Evolutionary conservation across 2,797 vertebrate genomes (phyloP), one percentile per base, ranked within the genome.

Genomic region (Fistularia commersonii): DNA sequence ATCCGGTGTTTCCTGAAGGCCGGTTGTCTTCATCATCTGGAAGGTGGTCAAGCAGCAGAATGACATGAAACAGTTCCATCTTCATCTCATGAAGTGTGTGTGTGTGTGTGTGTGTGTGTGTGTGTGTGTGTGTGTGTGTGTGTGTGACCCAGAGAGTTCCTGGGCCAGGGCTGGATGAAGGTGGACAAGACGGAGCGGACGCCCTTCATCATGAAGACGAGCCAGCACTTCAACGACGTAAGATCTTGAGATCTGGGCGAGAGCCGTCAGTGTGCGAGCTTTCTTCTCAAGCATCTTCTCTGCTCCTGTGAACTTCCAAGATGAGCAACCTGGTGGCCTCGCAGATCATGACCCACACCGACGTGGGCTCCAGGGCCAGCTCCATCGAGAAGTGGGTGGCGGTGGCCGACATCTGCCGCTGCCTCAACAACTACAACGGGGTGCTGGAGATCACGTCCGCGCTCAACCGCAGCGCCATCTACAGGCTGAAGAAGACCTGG

Each of bases 101-200:
- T n/a, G n/a, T n/a, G n/a, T n/a, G n/a, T n/a, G 8, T n/a, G n/a
- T 34, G 32, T 10, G 32, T 34, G 31, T 36, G 44, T 8, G 7
- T 33, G 44, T 8, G 1, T 34, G 6, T 33, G 44, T 15, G 31
- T 32, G 37, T 38, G 9, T 7, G 6, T 5, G 51, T 6, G 50
- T 11, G 31, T 54, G 57, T 82, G 48, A n/a, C n/a, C n/a, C 77
- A 99, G 97, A 80, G 97, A 99, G 87, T 99, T 99, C 80, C 92
- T 99, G 47, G 96, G 97, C 58, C 97, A 98, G 74, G 95, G 96
- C 11, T 99, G 96, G 95, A 99, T 99, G 96, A 99, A 98, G 83
- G 51, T 89, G 39, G 93, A 98, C 77, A 99, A 98, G 85, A 91
- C 78, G 0, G 94, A 95, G 74, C 91, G 90, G 69, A 97, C 97